Percentiles rank a stretch among this genome's conserved stretches.
Conservation (phyloP, 2,113 vertebrate genomes). For the Sitta europaea region DNA sequence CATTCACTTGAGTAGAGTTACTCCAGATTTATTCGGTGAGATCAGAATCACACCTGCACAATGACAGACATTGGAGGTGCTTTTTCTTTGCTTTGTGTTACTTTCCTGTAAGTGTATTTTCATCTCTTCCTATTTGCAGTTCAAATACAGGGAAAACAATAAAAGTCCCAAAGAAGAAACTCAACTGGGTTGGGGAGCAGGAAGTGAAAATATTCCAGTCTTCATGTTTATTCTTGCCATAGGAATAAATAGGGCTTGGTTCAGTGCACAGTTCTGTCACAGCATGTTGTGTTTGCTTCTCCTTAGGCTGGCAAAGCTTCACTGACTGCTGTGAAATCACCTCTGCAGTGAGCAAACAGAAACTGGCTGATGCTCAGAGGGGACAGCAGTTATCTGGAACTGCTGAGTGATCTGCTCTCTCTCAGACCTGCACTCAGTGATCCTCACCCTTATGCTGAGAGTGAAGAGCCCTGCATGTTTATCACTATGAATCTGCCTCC, state of each 20-base stretch:
- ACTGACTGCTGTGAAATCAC: not conserved
- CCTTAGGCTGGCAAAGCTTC: not conserved
- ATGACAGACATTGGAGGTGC: not conserved
- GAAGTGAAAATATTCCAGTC: constrained; percentile 8
- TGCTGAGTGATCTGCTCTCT: not conserved
- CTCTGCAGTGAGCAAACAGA: not conserved
- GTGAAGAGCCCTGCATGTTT: not conserved
- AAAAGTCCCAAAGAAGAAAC: not conserved
- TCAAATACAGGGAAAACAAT: constrained; percentile 10
- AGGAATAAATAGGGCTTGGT: not conserved
- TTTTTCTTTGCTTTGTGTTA: not conserved
- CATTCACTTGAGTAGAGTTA: not conserved
- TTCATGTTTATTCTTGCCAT: constrained; percentile 15
- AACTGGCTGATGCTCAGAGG: not conserved
- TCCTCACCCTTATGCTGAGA: not conserved
- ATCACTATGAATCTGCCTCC: not conserved
- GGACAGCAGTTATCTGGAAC: not conserved
- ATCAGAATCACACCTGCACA: not conserved
- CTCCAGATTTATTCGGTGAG: not conserved
- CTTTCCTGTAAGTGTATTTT: not conserved
- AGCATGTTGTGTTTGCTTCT: not conserved
- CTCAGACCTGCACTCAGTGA: not conserved
- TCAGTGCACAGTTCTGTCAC: not conserved
- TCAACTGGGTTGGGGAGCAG: not conserved
- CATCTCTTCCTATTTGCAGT: not conserved